These are phyloP conservation scores for Datnioides undecimradiatus DNA, from an alignment of 2,113 vertebrate genomes.

Conservation along the genomic window DNA sequence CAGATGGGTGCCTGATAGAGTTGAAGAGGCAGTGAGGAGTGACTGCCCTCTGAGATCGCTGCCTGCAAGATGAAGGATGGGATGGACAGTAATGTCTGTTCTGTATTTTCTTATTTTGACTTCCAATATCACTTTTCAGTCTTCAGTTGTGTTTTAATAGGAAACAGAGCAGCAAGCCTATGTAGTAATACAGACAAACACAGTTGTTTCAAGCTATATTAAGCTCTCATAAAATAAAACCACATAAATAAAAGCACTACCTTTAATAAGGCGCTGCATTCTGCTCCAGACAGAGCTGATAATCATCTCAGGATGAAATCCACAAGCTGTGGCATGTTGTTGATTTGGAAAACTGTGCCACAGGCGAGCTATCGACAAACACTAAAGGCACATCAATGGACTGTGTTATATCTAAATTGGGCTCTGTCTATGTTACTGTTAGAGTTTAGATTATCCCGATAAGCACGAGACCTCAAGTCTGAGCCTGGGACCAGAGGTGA, in stretches of 20 bases:
- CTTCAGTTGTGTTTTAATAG: background rate
- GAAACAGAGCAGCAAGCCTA: background rate
- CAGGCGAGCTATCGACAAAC: slow-evolving; percentile 33
- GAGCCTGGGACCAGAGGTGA: background rate
- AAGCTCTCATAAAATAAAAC: background rate
- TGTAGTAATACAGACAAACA: background rate
- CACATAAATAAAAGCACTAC: background rate
- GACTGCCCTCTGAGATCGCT: slow-evolving; percentile 57
- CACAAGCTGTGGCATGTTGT: background rate
- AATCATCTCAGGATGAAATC: background rate
- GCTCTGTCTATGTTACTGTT: slow-evolving; percentile 13
- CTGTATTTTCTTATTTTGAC: slow-evolving; percentile 10
- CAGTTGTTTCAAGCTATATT: background rate
- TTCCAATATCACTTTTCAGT: background rate
- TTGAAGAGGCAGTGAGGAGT: slow-evolving; percentile 72
- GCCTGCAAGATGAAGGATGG: slow-evolving; percentile 41
- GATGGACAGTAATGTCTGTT: slow-evolving; percentile 41
- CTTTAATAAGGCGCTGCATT: background rate
- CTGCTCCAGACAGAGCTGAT: background rate
- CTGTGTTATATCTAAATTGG: slow-evolving; percentile 8
- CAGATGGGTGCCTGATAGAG: slow-evolving; percentile 63
- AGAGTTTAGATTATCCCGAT: background rate
- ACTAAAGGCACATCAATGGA: slow-evolving; percentile 15
- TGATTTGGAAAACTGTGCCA: slow-evolving; percentile 10
- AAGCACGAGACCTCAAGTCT: background rate